Conservation (phyloP, 2,888 invertebrate species). For the Tricholauxania praeusta region DNA sequence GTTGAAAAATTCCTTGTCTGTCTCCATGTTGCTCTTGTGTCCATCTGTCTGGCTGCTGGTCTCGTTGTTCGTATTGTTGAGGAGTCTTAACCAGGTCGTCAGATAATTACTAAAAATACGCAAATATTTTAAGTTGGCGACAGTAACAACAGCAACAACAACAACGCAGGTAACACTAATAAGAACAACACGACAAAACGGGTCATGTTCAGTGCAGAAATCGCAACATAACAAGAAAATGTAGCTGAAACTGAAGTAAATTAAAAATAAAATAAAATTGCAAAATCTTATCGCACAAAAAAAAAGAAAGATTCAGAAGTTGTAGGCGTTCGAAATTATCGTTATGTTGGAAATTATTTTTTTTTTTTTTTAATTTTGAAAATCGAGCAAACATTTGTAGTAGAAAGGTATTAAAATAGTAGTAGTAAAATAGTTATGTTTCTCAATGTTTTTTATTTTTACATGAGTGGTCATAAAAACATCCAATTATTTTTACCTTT, state of each 20-base stretch:
- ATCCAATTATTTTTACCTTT: too few species aligned
- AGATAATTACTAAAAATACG: constrained; percentile 48
- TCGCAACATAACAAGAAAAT: background rate
- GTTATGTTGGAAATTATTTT: too few species aligned
- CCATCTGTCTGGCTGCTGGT: constrained; percentile 30
- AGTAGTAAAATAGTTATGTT: too few species aligned
- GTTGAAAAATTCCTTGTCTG: background rate
- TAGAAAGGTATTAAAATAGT: too few species aligned
- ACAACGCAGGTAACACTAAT: constrained; percentile 3
- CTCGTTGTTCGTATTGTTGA: constrained; percentile 3
- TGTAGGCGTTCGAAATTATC: too few species aligned
- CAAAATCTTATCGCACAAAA: background rate
- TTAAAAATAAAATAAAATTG: background rate
- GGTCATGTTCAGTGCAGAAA: constrained; percentile 26
- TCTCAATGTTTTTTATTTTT: too few species aligned
- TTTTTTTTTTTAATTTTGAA: too few species aligned
- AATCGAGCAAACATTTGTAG: too few species aligned
- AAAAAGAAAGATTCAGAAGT: background rate
- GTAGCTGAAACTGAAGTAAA: background rate
- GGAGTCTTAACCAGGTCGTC: constrained; percentile 43
- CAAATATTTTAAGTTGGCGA: constrained; percentile 35
- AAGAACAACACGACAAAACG: constrained; percentile 38
- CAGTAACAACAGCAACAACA: constrained; percentile 26
- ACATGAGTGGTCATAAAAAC: too few species aligned
- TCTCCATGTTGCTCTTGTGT: constrained; percentile 23